Conservation (phyloP, 2,113 vertebrate genomes). For the Brachionichthys hirsutus region DNA sequence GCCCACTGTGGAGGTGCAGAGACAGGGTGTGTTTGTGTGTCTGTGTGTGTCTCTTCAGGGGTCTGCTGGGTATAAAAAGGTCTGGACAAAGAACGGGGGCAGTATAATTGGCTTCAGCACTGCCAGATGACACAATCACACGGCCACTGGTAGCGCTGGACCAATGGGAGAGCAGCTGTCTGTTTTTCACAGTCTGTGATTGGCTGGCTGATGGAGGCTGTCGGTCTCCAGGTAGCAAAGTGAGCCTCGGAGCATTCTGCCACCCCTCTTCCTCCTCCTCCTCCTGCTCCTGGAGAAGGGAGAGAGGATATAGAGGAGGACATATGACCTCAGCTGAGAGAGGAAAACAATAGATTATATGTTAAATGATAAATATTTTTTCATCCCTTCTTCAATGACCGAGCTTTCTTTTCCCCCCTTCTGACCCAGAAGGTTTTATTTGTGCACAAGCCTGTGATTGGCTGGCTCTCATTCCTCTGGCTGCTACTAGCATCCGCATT, state of each 20-base stretch:
- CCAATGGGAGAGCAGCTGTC: slow-evolving; percentile 65
- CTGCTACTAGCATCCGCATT: slow-evolving; percentile 24
- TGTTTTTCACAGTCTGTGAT: slow-evolving; percentile 68
- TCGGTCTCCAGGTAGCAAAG: slow-evolving; percentile 80
- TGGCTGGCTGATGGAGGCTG: slow-evolving; percentile 63
- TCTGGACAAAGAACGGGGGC: slow-evolving; percentile 62
- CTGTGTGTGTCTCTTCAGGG: slow-evolving; percentile 44
- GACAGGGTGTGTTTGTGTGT: slow-evolving; percentile 20
- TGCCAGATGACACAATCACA: slow-evolving; percentile 72
- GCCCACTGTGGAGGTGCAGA: too few relatives aligned
- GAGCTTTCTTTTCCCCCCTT: not conserved
- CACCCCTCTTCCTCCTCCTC: slow-evolving; percentile 18
- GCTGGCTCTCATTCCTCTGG: slow-evolving; percentile 21
- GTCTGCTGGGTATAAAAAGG: slow-evolving; percentile 44
- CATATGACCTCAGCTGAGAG: slow-evolving; percentile 54
- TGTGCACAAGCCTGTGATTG: too few relatives aligned
- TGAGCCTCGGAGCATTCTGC: slow-evolving; percentile 65
- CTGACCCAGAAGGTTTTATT: not conserved
- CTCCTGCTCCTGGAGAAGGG: slow-evolving; percentile 38
- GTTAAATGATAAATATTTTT: slow-evolving; percentile 24
- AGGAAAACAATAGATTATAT: slow-evolving; percentile 36
- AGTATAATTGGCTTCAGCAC: slow-evolving; percentile 67
- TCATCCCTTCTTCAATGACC: not conserved
- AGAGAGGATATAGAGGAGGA: slow-evolving; percentile 23
- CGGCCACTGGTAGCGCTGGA: slow-evolving; percentile 59